phyloP scores from a whole-genome alignment of 2,113 vertebrate species.

The Ophiodon elongatus region DNA sequence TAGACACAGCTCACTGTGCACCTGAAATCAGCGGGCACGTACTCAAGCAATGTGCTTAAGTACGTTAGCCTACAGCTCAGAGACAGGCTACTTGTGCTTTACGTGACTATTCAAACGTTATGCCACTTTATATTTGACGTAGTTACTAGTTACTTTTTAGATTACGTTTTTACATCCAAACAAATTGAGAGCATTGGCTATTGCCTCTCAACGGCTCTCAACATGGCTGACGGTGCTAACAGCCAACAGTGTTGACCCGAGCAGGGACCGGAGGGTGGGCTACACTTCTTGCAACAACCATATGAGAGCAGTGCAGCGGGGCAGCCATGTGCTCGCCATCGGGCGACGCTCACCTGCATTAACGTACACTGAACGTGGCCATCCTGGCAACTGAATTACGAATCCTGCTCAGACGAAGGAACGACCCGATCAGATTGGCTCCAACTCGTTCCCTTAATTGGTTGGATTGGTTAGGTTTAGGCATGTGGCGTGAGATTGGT shows the following conservation, averaged over 20 bases:
- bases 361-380: too few relatives aligned
- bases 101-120: neutral
- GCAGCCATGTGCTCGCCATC: too few relatives aligned
- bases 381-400: too few relatives aligned
- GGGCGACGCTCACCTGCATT: too few relatives aligned
- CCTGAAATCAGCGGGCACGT: slow-evolving; percentile 31
- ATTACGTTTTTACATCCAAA: neutral
- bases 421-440: too few relatives aligned
- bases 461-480: too few relatives aligned
- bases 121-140: neutral
- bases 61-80: neutral
- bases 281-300: neutral
- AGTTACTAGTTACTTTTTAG: neutral
- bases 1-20: slow-evolving; percentile 54
- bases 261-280: neutral
- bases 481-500: too few relatives aligned
- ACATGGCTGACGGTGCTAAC: neutral
- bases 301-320: too few relatives aligned
- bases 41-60: neutral
- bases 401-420: too few relatives aligned
- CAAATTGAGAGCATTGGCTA: neutral
- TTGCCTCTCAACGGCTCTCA: neutral
- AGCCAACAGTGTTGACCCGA: neutral
- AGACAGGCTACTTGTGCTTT: neutral
- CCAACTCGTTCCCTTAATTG: too few relatives aligned